These are phyloP conservation scores for Cardiocondyla obscurior DNA, from an alignment of 1,140 invertebrate species.

Conservation along the genomic window DNA sequence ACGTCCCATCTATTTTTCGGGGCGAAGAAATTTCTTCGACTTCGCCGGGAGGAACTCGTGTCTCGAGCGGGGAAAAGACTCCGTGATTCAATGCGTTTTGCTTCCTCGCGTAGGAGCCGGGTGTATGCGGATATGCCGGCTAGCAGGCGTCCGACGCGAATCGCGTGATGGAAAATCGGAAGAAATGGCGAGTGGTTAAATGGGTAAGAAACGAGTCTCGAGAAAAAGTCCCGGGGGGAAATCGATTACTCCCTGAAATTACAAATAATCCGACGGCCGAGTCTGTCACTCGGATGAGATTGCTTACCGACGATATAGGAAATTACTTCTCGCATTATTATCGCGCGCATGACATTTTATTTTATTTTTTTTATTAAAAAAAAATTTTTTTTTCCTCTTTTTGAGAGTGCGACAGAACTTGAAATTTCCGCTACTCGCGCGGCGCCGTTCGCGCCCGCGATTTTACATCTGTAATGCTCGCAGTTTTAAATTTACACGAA, in stretches of 20 bases:
- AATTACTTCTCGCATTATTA: slow-evolving; percentile 21
- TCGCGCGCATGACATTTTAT: not conserved
- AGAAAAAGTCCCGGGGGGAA: not conserved
- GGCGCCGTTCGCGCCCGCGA: slow-evolving; percentile 85
- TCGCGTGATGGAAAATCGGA: not conserved
- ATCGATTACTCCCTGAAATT: slow-evolving; percentile 29
- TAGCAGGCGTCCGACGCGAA: slow-evolving; percentile 2
- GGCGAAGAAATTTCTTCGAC: slow-evolving; percentile 26
- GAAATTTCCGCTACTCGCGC: not conserved
- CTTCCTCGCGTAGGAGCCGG: not conserved
- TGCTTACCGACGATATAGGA: not conserved
- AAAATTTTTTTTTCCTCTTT: not conserved
- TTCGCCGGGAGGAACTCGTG: not conserved
- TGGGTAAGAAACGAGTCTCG: not conserved
- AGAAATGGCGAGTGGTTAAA: not conserved
- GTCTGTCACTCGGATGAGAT: slow-evolving; percentile 18
- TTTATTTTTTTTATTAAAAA: too few relatives aligned
- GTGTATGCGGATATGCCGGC: not conserved
- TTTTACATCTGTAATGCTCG: slow-evolving; percentile 86
- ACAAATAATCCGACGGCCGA: slow-evolving; percentile 24
- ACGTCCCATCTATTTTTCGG: slow-evolving; percentile 20
- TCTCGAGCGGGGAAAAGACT: slow-evolving; percentile 9
- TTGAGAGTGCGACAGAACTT: not conserved
- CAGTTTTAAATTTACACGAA: not conserved
- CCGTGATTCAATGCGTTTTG: slow-evolving; percentile 18